Base-by-base conservation (phyloP, 1,140 invertebrate species). In the Leptopilina clavipes region DNA sequence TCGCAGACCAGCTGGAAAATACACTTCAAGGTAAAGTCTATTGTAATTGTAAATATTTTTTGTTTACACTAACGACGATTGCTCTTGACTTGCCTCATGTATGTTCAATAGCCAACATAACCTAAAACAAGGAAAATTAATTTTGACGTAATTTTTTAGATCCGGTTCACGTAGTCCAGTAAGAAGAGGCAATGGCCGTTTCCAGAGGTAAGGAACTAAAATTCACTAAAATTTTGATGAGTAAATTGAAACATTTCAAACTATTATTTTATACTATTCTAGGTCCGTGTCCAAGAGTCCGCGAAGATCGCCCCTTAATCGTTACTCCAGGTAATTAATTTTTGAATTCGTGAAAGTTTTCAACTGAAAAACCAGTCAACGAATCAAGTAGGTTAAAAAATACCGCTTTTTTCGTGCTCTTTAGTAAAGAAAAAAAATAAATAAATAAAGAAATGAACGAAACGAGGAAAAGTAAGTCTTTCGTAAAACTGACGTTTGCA, bases 401-500 rank as follows among this genome's bases (percentile, higher is more conserved):
- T 84, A 84, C 78, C 79, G 81, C n/a, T n/a, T n/a, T n/a, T n/a
- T n/a, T n/a, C n/a, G n/a, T n/a, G n/a, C n/a, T n/a, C n/a, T n/a
- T n/a, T n/a, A 31, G 25, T 2, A 31, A 31, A 31, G 25, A 31
- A 31, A 31, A 31, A 31, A 2, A 31, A 31, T n/a, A n/a, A n/a
- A n/a, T n/a, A n/a, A n/a, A n/a, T n/a, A n/a, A n/a, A n/a, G n/a
- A n/a, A n/a, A n/a, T n/a, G n/a, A n/a, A n/a, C n/a, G n/a, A 31
- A 31, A 31, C 5, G 25, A 31, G 25, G 25, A 31, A n/a, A 31
- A 31, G 25, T 31, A 31, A 31, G 25, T 89, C 86, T 89, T 88
- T 87, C 82, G 86, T 90, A 89, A 89, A 89, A 89, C 88, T 90
- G 88, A 90, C 88, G 87, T 89, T 90, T 90, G 85, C 89, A 90